Evolutionary conservation across 2,888 invertebrate species (phyloP), one percentile per base, ranked within the genome.

Genomic region (Cataglyphis cursor): DNA sequence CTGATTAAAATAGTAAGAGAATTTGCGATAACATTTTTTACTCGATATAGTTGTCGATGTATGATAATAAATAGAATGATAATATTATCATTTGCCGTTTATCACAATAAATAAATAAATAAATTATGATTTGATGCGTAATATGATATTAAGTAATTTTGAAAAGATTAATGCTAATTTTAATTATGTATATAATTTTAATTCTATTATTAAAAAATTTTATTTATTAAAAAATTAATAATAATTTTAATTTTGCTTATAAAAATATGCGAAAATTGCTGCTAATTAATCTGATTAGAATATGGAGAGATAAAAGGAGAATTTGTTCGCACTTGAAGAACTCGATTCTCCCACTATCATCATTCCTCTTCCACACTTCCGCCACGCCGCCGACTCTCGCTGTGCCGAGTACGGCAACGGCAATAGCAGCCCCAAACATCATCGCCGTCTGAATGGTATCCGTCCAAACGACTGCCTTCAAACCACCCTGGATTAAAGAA

Each of bases 381-480:
- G 90, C 90, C 21, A 97, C 89, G 0, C 97, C 97, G 0, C 97
- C 97, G 10, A 97, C 96, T 54, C 96, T 96, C 83, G 95, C 94
- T 0, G 97, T 97, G 0, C 97, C 97, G 90, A 97, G 96, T 1
- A 95, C 94, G 78, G 97, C 95, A 0, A 97, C 97, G 28, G 96
- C 96, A 24, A 97, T 93, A 2, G 97, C 96, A 0, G 97, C 97
- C 18, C 96, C 96, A 91, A 97, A 96, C 97, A 97, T 97, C 8
- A 97, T 95, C 28, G 97, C 94, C 0, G 97, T 97, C 95, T 97
- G 97, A 75, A 97, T 95, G 0, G 97, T 97, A 91, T 97, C 97
- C 0, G 97, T 97, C 97, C 97, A 97, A 10, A 97, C 97, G 0
- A 97, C 97, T 6, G 97, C 97, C 94, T 97, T 97, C 38, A 97